Base-by-base conservation (phyloP, 1,140 invertebrate species). In the Camponotus pennsylvanicus region DNA sequence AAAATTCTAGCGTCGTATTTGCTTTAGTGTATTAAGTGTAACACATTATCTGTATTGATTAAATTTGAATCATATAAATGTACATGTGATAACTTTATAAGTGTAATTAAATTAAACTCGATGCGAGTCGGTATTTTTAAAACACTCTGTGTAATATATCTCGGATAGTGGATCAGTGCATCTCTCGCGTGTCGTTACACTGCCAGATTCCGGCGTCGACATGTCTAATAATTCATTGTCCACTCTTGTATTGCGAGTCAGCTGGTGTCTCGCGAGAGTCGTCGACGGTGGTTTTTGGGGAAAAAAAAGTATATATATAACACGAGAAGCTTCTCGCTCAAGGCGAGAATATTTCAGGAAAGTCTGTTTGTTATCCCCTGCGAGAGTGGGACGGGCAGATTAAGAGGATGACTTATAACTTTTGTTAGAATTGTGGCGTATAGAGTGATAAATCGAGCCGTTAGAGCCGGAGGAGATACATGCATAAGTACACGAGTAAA, bases 171-270 rank as follows among this genome's bases (percentile, higher is more conserved):
- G 27, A n/a, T 40, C 57, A 64, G 63, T 63, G 67, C 45, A 59
- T 69, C 73, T 57, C 66, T 89, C 59, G 85, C 59, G 85, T 89
- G 77, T 86, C 83, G 77, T 88, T 86, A 89, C 78, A 69, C 66
- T 79, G 80, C 34, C 69, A 87, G 78, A 89, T 86, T 89, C 37
- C 77, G 57, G 37, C 42, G 40, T 64, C 18, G 70, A 90, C 84
- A 90, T 55, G 76, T 86, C 52, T 83, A 83, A 85, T 91, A 91
- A 91, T 89, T 89, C 86, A 91, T 89, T 86, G 76, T 69, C 82
- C 55, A 77, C 66, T 49, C 61, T 64, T 49, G n/a, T 79, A 73
- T 82, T 66, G 32, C 61, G 27, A 15, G 27, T 37, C 55, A 83
- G 55, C 32, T 18, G 40, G 8, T 45, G 37, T 11, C 45, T 11